phyloP scores from a whole-genome alignment of 2,888 invertebrate genomes.

The Brachyptera putata region DNA sequence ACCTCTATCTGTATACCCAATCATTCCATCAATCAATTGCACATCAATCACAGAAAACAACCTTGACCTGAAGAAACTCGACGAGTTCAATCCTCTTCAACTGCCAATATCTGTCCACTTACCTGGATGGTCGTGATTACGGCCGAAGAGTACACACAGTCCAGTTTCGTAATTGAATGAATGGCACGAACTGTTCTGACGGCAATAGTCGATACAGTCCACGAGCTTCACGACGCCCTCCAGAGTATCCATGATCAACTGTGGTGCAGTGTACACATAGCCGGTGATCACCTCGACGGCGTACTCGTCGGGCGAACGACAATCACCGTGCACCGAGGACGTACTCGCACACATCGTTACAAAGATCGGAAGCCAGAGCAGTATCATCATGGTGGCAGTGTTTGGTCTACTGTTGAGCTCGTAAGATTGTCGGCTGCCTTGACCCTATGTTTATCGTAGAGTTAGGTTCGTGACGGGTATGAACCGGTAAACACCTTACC shows the following conservation, averaged over 20 bases:
- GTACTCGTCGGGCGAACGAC: slow-evolving; percentile 23
- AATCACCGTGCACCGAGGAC: neutral
- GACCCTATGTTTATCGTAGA: too few relatives aligned
- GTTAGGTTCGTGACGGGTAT: too few relatives aligned
- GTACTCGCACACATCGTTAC: neutral
- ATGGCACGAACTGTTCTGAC: slow-evolving; percentile 39
- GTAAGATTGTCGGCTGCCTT: too few relatives aligned
- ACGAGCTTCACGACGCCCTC: slow-evolving; percentile 42
- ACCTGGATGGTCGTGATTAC: slow-evolving; percentile 42
- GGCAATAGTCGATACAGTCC: slow-evolving; percentile 43
- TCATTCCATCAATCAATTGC: too few relatives aligned
- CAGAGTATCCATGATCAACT: slow-evolving; percentile 47
- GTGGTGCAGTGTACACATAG: slow-evolving; percentile 35
- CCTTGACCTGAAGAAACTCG: too few relatives aligned
- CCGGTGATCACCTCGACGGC: slow-evolving; percentile 29
- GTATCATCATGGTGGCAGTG: too few relatives aligned
- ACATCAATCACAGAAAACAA: too few relatives aligned
- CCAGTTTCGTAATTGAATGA: slow-evolving; percentile 46
- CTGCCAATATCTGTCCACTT: slow-evolving; percentile 25
- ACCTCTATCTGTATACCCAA: too few relatives aligned
- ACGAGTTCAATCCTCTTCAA: too few relatives aligned
- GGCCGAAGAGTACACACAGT: slow-evolving; percentile 43
- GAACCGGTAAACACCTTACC: too few relatives aligned
- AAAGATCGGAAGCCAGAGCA: too few relatives aligned
- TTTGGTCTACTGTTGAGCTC: too few relatives aligned